phyloP scores from a whole-genome alignment of 1,140 invertebrate genomes.

The Lordiphosa clarofinis region DNA sequence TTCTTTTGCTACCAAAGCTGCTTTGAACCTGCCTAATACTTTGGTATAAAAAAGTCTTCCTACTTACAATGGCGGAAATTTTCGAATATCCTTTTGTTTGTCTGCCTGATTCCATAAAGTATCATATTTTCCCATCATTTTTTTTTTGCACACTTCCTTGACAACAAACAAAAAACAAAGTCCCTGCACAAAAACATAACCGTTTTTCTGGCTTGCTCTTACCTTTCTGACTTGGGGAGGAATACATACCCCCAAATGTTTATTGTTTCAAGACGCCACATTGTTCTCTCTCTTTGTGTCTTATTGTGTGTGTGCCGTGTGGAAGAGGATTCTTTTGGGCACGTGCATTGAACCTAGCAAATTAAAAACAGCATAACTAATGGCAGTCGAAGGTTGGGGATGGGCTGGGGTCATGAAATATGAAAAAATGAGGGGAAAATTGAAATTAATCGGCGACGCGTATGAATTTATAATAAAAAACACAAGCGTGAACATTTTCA shows the following conservation, averaged over 20 bases:
- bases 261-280: slow-evolving; percentile 1
- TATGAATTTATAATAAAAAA: slow-evolving; percentile 72
- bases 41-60: too few relatives aligned
- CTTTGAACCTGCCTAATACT: too few relatives aligned
- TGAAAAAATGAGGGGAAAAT: slow-evolving; percentile 42
- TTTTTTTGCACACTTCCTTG: background rate
- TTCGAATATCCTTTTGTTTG: too few relatives aligned
- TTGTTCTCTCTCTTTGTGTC: slow-evolving; percentile 5
- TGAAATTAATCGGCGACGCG: slow-evolving; percentile 72
- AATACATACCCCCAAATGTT: slow-evolving; percentile 18
- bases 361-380: slow-evolving; percentile 73
- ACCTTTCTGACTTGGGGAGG: slow-evolving; percentile 31
- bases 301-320: slow-evolving; percentile 6
- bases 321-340: slow-evolving; percentile 20
- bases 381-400: slow-evolving; percentile 39
- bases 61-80: too few relatives aligned
- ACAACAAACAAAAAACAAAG: background rate
- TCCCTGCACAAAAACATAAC: background rate
- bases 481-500: slow-evolving; percentile 51
- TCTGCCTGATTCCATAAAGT: too few relatives aligned
- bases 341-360: slow-evolving; percentile 62
- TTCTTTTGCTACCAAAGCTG: too few relatives aligned
- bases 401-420: background rate
- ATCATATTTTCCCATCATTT: too few relatives aligned
- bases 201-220: background rate